phyloP scores from a whole-genome alignment of 2,888 invertebrate species.

The Conchocele bisecta region DNA sequence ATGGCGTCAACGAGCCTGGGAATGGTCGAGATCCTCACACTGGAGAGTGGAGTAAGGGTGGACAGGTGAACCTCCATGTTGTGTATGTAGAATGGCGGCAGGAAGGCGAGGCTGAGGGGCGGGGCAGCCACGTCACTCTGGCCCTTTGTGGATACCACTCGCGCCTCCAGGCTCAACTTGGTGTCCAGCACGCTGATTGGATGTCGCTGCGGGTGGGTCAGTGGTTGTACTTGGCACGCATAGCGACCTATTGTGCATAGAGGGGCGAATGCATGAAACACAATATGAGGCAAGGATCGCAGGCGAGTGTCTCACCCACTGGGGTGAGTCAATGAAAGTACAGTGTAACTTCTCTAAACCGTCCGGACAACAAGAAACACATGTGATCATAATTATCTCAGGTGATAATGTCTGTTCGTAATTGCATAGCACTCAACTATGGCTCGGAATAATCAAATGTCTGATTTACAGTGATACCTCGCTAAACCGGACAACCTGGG shows the following conservation, averaged over 20 bases:
- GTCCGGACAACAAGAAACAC: too few species aligned
- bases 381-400: too few species aligned
- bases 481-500: too few species aligned
- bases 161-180: constrained; percentile 62
- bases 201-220: constrained; percentile 40
- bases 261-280: too few species aligned
- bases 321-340: too few species aligned
- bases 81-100: constrained; percentile 78
- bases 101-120: constrained; percentile 67
- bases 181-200: constrained; percentile 69
- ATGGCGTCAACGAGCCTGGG: constrained; percentile 65
- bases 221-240: constrained; percentile 66
- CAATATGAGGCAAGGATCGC: too few species aligned
- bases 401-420: too few species aligned
- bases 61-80: constrained; percentile 75
- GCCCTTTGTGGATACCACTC: constrained; percentile 61
- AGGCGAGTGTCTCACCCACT: too few species aligned
- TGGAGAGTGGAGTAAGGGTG: constrained; percentile 68
- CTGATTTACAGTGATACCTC: too few species aligned
- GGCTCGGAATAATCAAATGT: too few species aligned
- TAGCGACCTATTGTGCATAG: constrained; percentile 67
- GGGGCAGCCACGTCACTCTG: constrained; percentile 71
- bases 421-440: too few species aligned
- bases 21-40: constrained; percentile 67
- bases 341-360: too few species aligned